phyloP scores from a whole-genome alignment of 2,797 vertebrate species.

The Typhlichthys eigenmanni region DNA sequence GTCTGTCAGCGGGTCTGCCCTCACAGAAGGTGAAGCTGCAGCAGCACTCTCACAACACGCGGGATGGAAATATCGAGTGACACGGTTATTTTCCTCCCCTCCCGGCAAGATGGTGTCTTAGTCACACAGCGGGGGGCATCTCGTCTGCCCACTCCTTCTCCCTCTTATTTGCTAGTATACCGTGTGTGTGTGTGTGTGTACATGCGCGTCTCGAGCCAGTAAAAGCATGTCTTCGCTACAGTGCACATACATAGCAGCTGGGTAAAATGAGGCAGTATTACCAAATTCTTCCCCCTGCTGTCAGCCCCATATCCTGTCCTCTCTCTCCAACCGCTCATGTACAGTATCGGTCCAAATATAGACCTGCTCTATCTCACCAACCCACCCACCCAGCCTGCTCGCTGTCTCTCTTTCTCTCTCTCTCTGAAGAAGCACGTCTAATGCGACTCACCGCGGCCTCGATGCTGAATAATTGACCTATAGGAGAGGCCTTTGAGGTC shows the following conservation, averaged over 20 bases:
- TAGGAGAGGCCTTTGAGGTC: conserved; percentile 61
- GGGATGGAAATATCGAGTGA: conserved; percentile 38
- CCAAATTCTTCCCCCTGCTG: conserved; percentile 34
- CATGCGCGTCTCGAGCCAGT: conserved; percentile 34
- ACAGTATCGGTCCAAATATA: conserved; percentile 59
- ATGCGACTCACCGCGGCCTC: conserved; percentile 45
- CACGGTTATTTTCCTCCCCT: conserved; percentile 31
- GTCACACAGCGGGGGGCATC: conserved; percentile 32
- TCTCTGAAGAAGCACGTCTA: conserved; percentile 45
- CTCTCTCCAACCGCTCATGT: conserved; percentile 36
- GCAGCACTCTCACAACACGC: conserved; percentile 43
- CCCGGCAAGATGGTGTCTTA: conserved; percentile 25
- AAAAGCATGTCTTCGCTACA: conserved; percentile 43
- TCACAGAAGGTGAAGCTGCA: conserved; percentile 43
- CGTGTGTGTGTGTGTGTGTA: conserved; percentile 10
- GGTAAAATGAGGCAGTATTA: conserved; percentile 23
- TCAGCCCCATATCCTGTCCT: conserved; percentile 26
- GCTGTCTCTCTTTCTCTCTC: conserved; percentile 8
- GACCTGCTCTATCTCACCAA: conserved; percentile 46
- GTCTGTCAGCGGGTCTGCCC: conserved; percentile 55
- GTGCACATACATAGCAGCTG: conserved; percentile 40
- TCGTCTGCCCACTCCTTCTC: conserved; percentile 1
- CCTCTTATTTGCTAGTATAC: conserved; percentile 10
- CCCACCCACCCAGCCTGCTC: neutral
- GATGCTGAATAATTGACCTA: conserved; percentile 78